Evolutionary conservation across 2,113 vertebrate genomes (phyloP).

Genomic region (Camelus dromedarius): DNA sequence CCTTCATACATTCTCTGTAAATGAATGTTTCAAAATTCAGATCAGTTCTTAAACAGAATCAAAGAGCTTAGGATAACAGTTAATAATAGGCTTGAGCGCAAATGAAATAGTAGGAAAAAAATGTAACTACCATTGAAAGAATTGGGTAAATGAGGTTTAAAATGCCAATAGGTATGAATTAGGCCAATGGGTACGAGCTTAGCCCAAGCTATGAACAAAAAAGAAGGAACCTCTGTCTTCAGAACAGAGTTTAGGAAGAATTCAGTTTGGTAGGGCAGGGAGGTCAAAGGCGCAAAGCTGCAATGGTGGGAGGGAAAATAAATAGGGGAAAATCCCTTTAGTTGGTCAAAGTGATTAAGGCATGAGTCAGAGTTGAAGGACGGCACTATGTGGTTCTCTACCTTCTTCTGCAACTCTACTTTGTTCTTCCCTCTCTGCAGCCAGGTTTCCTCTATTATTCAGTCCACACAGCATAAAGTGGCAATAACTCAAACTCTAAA

Average conservation of each 20-base stretch:
- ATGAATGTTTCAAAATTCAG: neutral
- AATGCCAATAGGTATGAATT: neutral
- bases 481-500: neutral
- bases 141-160: neutral
- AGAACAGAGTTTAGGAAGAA: neutral
- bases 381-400: neutral
- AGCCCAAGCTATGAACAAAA: neutral
- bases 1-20: neutral
- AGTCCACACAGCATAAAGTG: neutral
- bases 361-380: neutral
- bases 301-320: neutral
- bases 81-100: neutral
- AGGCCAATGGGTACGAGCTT: neutral
- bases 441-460: neutral
- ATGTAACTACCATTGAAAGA: neutral
- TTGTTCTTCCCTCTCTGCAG: neutral
- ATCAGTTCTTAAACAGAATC: neutral
- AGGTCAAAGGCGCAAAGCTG: neutral
- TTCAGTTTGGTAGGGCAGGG: neutral
- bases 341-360: neutral
- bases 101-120: neutral
- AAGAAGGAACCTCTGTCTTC: neutral
- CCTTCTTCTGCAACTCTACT: neutral
- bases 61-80: neutral
- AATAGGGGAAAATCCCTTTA: neutral